These are phyloP conservation scores for Drosophila melanosoma DNA, from an alignment of 2,888 invertebrate genomes.

Conservation along the genomic window DNA sequence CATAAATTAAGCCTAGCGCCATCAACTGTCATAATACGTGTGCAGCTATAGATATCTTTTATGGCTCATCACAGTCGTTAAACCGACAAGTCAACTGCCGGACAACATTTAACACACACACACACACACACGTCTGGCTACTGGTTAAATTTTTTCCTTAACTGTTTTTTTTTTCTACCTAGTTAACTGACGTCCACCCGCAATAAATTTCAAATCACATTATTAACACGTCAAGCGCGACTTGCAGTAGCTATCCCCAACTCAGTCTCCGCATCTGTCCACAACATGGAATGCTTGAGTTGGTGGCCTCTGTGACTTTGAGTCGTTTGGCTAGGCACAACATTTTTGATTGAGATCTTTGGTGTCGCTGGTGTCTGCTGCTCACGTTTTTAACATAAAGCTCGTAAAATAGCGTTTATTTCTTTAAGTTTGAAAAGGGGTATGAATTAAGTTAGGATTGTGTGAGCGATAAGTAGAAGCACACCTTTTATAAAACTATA, in stretches of 20 bases:
- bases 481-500: not conserved
- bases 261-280: constrained; percentile 1
- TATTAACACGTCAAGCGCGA: constrained; percentile 75
- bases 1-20: constrained; percentile 74
- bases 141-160: constrained; percentile 32
- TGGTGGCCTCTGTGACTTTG: constrained; percentile 27
- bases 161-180: constrained; percentile 32
- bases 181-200: constrained; percentile 76
- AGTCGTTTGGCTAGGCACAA: constrained; percentile 54
- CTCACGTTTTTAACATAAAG: constrained; percentile 68
- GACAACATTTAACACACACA: constrained; percentile 35
- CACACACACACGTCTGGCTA: constrained; percentile 13
- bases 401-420: constrained; percentile 63
- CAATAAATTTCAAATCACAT: constrained; percentile 76
- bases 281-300: constrained; percentile 5
- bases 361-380: constrained; percentile 37
- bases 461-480: not conserved
- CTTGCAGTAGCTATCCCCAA: constrained; percentile 45
- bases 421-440: constrained; percentile 20
- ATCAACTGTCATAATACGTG: constrained; percentile 69
- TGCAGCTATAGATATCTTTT: constrained; percentile 67
- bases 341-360: constrained; percentile 76
- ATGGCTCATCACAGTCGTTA: constrained; percentile 70
- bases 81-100: constrained; percentile 46
- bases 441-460: not conserved